Conservation (phyloP, 2,888 invertebrate species). For the Plebejus anna region DNA sequence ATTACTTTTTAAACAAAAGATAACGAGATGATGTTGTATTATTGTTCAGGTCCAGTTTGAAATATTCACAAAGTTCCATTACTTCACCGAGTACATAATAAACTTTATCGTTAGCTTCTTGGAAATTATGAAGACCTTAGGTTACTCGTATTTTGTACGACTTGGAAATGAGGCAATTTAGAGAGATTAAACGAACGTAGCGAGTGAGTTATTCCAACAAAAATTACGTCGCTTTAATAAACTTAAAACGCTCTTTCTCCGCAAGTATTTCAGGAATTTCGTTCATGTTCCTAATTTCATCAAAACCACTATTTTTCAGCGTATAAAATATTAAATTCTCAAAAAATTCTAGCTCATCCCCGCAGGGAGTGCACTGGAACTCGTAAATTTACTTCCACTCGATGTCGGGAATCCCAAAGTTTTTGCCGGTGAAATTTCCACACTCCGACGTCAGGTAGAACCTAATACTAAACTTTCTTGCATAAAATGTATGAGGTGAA, state of each 20-base stretch:
- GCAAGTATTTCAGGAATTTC: constrained; percentile 33
- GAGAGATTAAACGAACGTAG: constrained; percentile 19
- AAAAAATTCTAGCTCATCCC: constrained; percentile 45
- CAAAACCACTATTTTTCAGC: constrained; percentile 30
- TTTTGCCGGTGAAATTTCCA: constrained; percentile 42
- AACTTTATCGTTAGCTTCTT: constrained; percentile 19
- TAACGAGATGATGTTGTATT: constrained; percentile 19
- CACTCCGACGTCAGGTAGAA: constrained; percentile 40
- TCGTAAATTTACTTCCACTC: constrained; percentile 57
- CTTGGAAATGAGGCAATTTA: constrained; percentile 19
- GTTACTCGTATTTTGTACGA: constrained; percentile 3
- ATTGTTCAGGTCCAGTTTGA: constrained; percentile 22
- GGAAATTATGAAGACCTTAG: constrained; percentile 18
- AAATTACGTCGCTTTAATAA: constrained; percentile 24
- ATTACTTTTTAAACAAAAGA: constrained; percentile 24
- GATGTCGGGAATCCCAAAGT: constrained; percentile 56
- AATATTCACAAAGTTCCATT: constrained; percentile 20
- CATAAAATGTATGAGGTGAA: constrained; percentile 24
- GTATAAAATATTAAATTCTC: constrained; percentile 41
- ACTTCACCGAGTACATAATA: constrained; percentile 1
- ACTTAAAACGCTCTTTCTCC: constrained; percentile 30
- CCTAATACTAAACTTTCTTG: constrained; percentile 43
- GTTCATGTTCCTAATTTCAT: constrained; percentile 36
- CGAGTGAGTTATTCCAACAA: constrained; percentile 7
- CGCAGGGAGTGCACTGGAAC: constrained; percentile 38